phyloP scores from a whole-genome alignment of 2,797 vertebrate species.

The Micrastur ruficollis region DNA sequence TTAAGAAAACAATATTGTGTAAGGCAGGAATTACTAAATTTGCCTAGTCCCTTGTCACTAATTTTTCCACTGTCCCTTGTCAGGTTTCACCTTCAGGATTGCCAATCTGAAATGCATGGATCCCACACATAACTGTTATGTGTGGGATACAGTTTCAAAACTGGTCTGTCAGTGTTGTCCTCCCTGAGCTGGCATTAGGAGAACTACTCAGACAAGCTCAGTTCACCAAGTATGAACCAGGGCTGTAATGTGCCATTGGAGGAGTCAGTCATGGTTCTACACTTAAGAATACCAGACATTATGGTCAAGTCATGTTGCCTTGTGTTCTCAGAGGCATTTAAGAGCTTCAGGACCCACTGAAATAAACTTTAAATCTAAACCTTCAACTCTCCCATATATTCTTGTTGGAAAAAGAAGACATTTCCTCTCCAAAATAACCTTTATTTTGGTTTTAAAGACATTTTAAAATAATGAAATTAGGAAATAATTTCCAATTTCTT shows the following conservation, averaged over 20 bases:
- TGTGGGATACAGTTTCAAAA: not conserved
- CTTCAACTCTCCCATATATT: not conserved
- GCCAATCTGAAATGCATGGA: not conserved
- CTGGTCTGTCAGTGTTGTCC: not conserved
- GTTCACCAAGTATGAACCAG: not conserved
- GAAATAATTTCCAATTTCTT: not conserved
- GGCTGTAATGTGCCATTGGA: not conserved
- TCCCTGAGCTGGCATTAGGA: not conserved
- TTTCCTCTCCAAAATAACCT: not conserved
- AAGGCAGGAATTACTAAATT: not conserved
- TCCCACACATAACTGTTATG: not conserved
- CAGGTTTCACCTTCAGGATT: not conserved
- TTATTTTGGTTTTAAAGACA: too few relatives aligned
- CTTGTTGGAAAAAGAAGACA: not conserved
- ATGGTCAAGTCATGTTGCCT: not conserved
- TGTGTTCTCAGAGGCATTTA: not conserved
- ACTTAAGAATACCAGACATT: not conserved
- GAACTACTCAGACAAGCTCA: not conserved
- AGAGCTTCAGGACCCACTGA: not conserved
- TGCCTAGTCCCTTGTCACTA: not conserved
- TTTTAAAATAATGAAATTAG: not conserved
- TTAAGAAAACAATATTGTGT: not conserved
- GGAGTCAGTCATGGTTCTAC: not conserved
- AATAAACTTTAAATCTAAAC: not conserved
- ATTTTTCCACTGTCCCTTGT: not conserved